These are phyloP conservation scores for Agelaius phoeniceus DNA, from an alignment of 2,113 vertebrate species.

Conservation along the genomic window DNA sequence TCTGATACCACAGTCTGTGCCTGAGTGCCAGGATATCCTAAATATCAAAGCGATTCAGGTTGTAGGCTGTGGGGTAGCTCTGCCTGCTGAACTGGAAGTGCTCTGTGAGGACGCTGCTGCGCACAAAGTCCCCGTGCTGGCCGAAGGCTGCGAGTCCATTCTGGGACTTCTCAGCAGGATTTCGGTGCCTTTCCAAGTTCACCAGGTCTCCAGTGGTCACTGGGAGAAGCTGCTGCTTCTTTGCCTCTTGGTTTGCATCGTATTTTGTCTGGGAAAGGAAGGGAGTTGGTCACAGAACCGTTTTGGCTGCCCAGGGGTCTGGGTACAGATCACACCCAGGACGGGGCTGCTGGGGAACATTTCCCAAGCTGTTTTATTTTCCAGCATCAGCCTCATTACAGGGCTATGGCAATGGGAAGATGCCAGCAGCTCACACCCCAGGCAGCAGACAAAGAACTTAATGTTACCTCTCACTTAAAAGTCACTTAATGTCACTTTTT, in stretches of 20 bases:
- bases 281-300: neutral
- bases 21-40: conserved; percentile 59
- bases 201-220: conserved; percentile 80
- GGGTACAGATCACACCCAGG: too few relatives aligned
- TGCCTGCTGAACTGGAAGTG: conserved; percentile 91
- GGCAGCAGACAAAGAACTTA: too few relatives aligned
- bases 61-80: conserved; percentile 76
- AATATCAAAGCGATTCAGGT: conserved; percentile 86
- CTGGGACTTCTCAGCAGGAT: conserved; percentile 76
- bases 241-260: conserved; percentile 84
- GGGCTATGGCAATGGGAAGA: neutral
- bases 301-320: neutral
- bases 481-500: too few relatives aligned
- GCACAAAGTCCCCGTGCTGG: conserved; percentile 80
- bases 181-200: conserved; percentile 74
- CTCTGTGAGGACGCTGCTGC: conserved; percentile 82
- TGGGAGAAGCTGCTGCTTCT: conserved; percentile 91
- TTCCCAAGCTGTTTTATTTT: too few relatives aligned
- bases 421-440: neutral
- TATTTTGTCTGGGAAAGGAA: conserved; percentile 82
- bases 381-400: neutral
- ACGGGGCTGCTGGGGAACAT: neutral
- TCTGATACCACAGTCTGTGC: neutral
- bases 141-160: conserved; percentile 82
- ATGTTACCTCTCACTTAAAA: too few relatives aligned